phyloP scores from a whole-genome alignment of 1,140 invertebrate genomes.

The Neodiprion pinetum region DNA sequence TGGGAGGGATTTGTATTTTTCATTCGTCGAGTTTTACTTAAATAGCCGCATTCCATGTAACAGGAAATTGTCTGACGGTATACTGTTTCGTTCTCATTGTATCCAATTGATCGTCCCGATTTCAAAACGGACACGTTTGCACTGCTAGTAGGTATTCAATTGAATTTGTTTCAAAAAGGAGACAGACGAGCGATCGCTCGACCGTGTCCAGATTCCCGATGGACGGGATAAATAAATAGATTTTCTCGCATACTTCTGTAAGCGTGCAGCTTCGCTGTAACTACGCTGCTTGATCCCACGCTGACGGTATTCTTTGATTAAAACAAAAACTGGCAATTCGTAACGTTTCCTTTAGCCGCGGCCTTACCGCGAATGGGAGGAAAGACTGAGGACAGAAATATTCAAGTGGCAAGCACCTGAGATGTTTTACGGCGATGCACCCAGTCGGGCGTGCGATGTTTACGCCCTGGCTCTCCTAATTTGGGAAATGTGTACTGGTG shows the following conservation, averaged over 20 bases:
- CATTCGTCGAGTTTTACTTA: not conserved
- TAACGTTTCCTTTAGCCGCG: slow-evolving; percentile 28
- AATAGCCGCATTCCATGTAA: not conserved
- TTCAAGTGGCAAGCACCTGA: slow-evolving; percentile 49
- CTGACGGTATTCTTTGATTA: too few relatives aligned
- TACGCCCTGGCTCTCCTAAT: slow-evolving; percentile 45
- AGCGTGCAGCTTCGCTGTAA: too few relatives aligned
- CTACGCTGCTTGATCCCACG: too few relatives aligned
- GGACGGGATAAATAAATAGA: too few relatives aligned
- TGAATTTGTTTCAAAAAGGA: not conserved
- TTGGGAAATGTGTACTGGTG: slow-evolving; percentile 53
- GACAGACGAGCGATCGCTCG: not conserved
- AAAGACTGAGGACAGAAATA: slow-evolving; percentile 41
- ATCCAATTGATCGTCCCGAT: not conserved
- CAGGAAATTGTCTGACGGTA: slow-evolving; percentile 4
- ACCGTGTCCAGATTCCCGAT: not conserved
- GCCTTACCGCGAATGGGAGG: slow-evolving; percentile 32
- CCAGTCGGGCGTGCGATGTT: slow-evolving; percentile 38
- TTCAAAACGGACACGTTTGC: not conserved
- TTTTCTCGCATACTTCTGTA: too few relatives aligned
- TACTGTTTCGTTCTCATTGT: not conserved
- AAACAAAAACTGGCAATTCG: too few relatives aligned
- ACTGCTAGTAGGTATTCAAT: not conserved
- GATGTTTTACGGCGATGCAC: slow-evolving; percentile 29
- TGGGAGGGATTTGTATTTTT: not conserved